Conservation (phyloP, 1,140 invertebrate genomes). For the Triops longicaudatus region DNA sequence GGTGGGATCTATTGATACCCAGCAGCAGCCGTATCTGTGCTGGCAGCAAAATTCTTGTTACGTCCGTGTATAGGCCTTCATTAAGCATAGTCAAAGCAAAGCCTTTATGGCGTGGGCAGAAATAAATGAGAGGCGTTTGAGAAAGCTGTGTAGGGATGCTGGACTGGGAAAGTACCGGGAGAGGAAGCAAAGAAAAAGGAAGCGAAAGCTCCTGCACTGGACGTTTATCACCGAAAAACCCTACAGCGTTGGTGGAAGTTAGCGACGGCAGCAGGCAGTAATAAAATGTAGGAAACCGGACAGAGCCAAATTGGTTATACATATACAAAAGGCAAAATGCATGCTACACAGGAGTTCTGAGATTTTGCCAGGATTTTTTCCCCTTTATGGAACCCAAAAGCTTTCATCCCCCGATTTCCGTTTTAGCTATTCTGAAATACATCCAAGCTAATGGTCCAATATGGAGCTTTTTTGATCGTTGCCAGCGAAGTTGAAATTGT, state of each 20-base stretch:
- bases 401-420: not conserved
- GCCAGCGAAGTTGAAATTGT: not conserved
- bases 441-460: too few species aligned
- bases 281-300: not conserved
- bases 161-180: not conserved
- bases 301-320: not conserved
- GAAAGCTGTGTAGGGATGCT: not conserved
- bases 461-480: too few species aligned
- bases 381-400: not conserved
- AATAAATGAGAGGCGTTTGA: not conserved
- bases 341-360: not conserved
- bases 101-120: not conserved
- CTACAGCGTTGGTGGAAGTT: not conserved
- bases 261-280: not conserved
- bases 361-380: not conserved
- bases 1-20: not conserved
- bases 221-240: constrained; percentile 11
- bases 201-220: not conserved
- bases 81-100: constrained; percentile 3
- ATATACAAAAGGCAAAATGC: not conserved
- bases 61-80: not conserved
- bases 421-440: too few species aligned
- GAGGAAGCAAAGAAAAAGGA: not conserved
- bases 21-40: not conserved
- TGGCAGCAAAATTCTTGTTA: not conserved